Evolutionary conservation across 2,888 invertebrate genomes (phyloP), one percentile per base, ranked within the genome.

Genomic region (Bombylius discolor): DNA sequence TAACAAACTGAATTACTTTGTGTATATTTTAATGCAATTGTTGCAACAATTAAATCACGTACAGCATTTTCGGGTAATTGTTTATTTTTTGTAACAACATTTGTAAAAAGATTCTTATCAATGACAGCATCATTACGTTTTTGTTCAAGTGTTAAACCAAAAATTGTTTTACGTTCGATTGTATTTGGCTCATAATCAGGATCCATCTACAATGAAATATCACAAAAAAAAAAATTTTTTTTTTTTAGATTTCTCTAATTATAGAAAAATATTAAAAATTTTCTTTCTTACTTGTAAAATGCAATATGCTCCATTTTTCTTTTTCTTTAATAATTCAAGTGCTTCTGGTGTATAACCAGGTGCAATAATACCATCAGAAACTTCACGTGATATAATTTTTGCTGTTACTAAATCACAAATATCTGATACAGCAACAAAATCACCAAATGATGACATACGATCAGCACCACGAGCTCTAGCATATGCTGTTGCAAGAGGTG

Each of bases 1-100:
- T 88, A 98, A 70, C 97, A 98, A 0, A 99, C 98, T 0, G 96
- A 97, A 75, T 99, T 99, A 65, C 97, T 97, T 74, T 99, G 98
- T 0, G 98, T 96, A 70, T 95, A 99, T 71, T 99, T 99, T 31
- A 98, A 78, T 0, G 97, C 91, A 58, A 98, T 92, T 0, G 95
- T 95, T 1, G 98, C 97, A 3, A 99, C 92, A 49, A 93, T 89
- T 33, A 98, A 78, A 73, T 99, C 98, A 55, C 95, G 81, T 5
- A 93, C 68, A 1, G 92, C 95, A 12, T 75, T 77, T 23, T 84
- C 81, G 0, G 92, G 81, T 23, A 97, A 65, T 6, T 72, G 68
- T 59, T 85, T 82, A 56, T 80, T 83, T 51, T 78, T 78, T 0
- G 87, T 83, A 0, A 94, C 94, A 50, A 96, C 70, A 70, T 95